Evolutionary conservation across 1,140 invertebrate genomes (phyloP).

Genomic region (Copidosoma floridanum): DNA sequence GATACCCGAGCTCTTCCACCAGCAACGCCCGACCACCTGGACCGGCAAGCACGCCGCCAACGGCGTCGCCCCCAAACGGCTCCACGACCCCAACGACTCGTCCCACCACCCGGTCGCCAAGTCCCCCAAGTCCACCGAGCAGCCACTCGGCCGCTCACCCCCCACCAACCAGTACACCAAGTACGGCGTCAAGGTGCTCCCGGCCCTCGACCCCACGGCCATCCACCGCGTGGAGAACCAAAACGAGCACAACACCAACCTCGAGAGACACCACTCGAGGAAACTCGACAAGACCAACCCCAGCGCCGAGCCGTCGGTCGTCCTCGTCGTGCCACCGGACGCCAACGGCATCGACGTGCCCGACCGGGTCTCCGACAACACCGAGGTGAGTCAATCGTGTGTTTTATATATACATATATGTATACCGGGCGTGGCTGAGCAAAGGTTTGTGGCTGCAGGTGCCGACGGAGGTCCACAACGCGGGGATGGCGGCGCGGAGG

Average conservation of each 20-base stretch:
- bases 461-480: conserved; percentile 69
- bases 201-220: conserved; percentile 49
- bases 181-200: conserved; percentile 69
- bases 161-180: conserved; percentile 52
- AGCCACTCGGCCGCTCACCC: conserved; percentile 41
- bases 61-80: conserved; percentile 40
- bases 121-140: conserved; percentile 44
- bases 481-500: conserved; percentile 65
- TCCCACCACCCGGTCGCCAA: conserved; percentile 53
- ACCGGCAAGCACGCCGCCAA: background rate
- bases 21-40: conserved; percentile 33
- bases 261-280: conserved; percentile 50
- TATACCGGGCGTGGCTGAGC: too few species aligned
- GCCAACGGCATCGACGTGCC: background rate
- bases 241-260: conserved; percentile 54
- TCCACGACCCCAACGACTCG: conserved; percentile 54
- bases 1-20: conserved; percentile 62
- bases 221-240: conserved; percentile 54
- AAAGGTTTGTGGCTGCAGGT: too few species aligned
- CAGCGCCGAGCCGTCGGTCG: background rate
- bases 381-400: too few species aligned
- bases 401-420: too few species aligned
- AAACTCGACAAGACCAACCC: conserved; percentile 36
- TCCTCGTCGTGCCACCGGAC: background rate
- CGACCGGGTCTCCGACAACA: background rate